Base-by-base conservation (phyloP, 2,113 vertebrate species). In the Burhinus bistriatus region DNA sequence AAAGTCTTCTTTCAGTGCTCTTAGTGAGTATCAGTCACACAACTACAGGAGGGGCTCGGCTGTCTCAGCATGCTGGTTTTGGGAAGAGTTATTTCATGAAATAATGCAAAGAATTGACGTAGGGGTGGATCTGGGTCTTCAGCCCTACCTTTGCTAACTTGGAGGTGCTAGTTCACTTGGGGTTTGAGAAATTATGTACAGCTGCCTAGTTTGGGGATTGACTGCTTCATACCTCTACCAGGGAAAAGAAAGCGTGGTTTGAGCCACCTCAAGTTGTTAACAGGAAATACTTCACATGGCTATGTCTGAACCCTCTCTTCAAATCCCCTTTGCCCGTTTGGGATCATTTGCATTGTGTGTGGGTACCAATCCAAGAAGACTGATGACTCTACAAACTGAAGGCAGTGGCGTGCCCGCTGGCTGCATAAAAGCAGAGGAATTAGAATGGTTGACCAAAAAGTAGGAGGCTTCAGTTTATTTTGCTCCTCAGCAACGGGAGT, bases 331-430 rank as follows among this genome's bases (percentile, higher is more conserved):
- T 64, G 52, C 57, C 34, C 3, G 0, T 29, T 20, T 85, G 78
- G 40, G 82, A 54, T 85, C 36, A 44, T 44, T 40, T 65, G 8
- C 40, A 2, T 9, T 44, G 12, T 44, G 19, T 70, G 25, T n/a
- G 38, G 47, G 16, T 42, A 54, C 61, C 61, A 54, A 59, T 44
- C 26, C 72, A 29, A 75, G 61, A 79, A 49, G 6, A 30, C 55
- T 54, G 44, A 16, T 84, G 65, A 9, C 9, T 36, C 6, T 42
- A 36, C 20, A 47, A 45, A 52, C 25, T 38, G 52, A 82, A 89
- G 69, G 34, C 58, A 19, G 30, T 52, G 11, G 5, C 2, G 0
- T 83, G 55, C 57, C 44, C 0, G 0, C 47, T 59, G 59, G 13
- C 29, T 89, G 47, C 21, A 1, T 25, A 52, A 68, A 68, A 64